These are phyloP conservation scores for Columbina picui DNA, from an alignment of 2,113 vertebrate genomes.

Conservation along the genomic window DNA sequence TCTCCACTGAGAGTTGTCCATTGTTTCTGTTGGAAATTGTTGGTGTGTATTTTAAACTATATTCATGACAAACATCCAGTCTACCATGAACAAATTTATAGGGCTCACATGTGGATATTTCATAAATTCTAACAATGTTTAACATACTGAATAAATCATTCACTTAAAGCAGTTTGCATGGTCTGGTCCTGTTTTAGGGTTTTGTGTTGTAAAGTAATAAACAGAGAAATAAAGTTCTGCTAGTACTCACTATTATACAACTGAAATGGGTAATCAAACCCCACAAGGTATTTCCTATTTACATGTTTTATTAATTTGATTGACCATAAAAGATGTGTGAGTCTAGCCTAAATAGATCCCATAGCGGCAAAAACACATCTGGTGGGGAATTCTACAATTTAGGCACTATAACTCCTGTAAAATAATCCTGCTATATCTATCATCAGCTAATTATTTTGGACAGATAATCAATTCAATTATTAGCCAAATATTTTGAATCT, in stretches of 20 bases:
- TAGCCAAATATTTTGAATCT: constrained; percentile 37
- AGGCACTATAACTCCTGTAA: background rate
- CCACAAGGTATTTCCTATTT: background rate
- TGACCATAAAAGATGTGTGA: background rate
- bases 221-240: background rate
- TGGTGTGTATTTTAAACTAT: background rate
- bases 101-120: background rate
- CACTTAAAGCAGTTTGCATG: background rate
- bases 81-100: background rate
- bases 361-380: background rate
- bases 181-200: background rate
- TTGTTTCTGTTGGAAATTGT: background rate
- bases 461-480: constrained; percentile 47
- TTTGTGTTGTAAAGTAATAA: background rate
- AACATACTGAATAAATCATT: background rate
- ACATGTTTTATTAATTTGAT: background rate
- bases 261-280: background rate
- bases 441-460: constrained; percentile 44
- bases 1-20: background rate
- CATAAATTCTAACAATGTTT: background rate
- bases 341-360: background rate
- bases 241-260: background rate
- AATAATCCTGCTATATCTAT: constrained; percentile 8
- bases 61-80: background rate
- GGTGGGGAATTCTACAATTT: constrained; percentile 23